Evolutionary conservation across 2,888 invertebrate species (phyloP), one percentile per base, ranked within the genome.

Genomic region (Parnassius orleans): DNA sequence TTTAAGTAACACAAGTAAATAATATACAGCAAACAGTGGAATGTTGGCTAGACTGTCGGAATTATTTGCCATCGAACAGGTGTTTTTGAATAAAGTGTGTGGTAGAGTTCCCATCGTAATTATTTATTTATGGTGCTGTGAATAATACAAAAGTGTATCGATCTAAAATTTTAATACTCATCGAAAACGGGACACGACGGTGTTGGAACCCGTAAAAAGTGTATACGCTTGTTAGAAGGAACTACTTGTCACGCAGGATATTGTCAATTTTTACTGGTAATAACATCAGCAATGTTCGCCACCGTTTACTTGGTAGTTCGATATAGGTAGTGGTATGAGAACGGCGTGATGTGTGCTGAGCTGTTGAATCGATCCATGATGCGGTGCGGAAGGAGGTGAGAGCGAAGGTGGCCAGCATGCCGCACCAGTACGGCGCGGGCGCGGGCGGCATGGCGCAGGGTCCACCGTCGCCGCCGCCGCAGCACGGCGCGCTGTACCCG

Each of bases 401-500:
- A 74, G 78, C 79, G 78, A 84, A 86, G 84, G 87, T 87, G 86
- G 87, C 86, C 83, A 94, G 93, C 87, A 95, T 96, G 95, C 95
- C 96, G 87, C 95, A 96, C 91, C 95, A 96, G 92, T 96, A 95
- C 91, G 96, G 95, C 78, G 86, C 87, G 78, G 94, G 95, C 70
- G 67, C 65, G 53, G 93, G 94, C 68, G 84, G 86, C 93, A 93
- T 92, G 94, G 94, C 96, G 86, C 96, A 96, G 84, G 96, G 96
- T 66, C 96, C 97, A 69, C 94, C 94, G 67, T 94, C 94, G 83
- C 94, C 94, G 87, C 94, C 93, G 77, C 93, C 90, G 79, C 89
- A 87, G 83, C 89, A 88, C 80, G 91, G 88, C 76, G 91, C 91
- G 76, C 84, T 90, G 71, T 95, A 94, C 81, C 93, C 95, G 69